Evolutionary conservation across 1,140 invertebrate species (phyloP).

Genomic region (Drusus annulatus): DNA sequence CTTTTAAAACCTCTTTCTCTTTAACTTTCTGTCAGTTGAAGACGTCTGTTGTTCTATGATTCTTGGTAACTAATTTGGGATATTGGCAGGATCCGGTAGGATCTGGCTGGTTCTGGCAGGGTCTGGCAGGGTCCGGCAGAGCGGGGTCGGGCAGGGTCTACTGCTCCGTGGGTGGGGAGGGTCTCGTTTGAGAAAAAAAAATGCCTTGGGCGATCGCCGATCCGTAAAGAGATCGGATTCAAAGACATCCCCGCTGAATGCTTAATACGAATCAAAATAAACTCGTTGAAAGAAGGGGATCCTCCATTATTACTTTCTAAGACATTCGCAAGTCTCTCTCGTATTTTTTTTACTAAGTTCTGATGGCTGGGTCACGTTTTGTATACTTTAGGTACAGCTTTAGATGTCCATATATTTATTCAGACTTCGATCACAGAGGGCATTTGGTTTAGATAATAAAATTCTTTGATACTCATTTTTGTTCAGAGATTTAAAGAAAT

Average conservation of each 20-base stretch:
- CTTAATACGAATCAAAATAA: slow-evolving; percentile 27
- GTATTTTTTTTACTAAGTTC: too few species aligned
- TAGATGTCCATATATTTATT: too few species aligned
- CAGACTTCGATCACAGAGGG: too few species aligned
- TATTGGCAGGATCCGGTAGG: neutral
- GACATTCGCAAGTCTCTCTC: too few species aligned
- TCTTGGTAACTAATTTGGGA: slow-evolving; percentile 25
- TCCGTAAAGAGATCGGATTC: slow-evolving; percentile 27
- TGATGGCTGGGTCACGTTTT: too few species aligned
- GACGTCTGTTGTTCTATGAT: slow-evolving; percentile 21
- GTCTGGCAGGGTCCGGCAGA: neutral
- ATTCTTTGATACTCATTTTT: too few species aligned
- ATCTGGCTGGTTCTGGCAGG: neutral
- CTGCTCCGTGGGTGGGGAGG: neutral
- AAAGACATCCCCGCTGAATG: slow-evolving; percentile 23
- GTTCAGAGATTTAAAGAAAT: too few species aligned
- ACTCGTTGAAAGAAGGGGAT: neutral
- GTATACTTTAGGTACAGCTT: too few species aligned
- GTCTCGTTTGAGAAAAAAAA: slow-evolving; percentile 28
- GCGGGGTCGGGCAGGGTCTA: neutral
- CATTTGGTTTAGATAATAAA: too few species aligned
- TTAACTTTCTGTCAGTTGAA: slow-evolving; percentile 20
- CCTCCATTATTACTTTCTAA: neutral
- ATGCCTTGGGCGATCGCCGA: slow-evolving; percentile 5
- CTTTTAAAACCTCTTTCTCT: neutral